Base-by-base conservation (phyloP, 2,113 vertebrate species). In the Thymallus thymallus region DNA sequence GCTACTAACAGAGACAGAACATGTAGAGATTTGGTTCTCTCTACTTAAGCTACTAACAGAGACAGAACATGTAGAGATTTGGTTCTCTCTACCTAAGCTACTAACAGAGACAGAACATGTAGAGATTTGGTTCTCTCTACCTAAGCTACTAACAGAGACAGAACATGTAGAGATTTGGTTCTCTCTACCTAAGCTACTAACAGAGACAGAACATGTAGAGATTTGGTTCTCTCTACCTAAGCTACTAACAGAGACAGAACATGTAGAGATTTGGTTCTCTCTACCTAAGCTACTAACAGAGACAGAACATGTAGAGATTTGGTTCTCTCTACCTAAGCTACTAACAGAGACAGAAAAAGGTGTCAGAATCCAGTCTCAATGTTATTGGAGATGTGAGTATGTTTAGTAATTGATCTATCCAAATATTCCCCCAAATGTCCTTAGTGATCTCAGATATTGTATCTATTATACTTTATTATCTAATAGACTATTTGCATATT, bases 151-250 rank as follows among this genome's bases (percentile, higher is more conserved):
- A 51, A 24, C n/a, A 69, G 77, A 77, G 72, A 64, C 10, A 12
- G 35, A 64, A 75, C 69, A 22, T 74, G 56, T 73, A 75, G 62
- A 35, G 73, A 74, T 58, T 5, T 63, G 29, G 24, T 51, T 14
- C 48, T 14, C 48, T 51, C 72, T 69, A 60, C 32, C 41, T 22
- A 45, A 24, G 67, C 4, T 16, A 41, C 4, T 20, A 51, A 24
- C n/a, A 69, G 77, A 77, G 72, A 64, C 10, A 12, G 35, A 64
- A 75, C 69, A 22, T 74, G 56, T 73, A 75, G 62, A 35, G 73
- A 74, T 58, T 5, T 63, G 29, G 24, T 51, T 14, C 48, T 14
- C 48, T 51, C 72, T 69, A 60, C 32, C 41, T 22, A 45, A 24
- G 67, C 4, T 16, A 41, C 4, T 20, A 51, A 24, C n/a, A 69